A percentile compares a stretch with the other conserved stretches of the same genome.
Evolutionary conservation across 2,888 invertebrate species (phyloP).

Genomic region (Tetanocera ferruginea): DNA sequence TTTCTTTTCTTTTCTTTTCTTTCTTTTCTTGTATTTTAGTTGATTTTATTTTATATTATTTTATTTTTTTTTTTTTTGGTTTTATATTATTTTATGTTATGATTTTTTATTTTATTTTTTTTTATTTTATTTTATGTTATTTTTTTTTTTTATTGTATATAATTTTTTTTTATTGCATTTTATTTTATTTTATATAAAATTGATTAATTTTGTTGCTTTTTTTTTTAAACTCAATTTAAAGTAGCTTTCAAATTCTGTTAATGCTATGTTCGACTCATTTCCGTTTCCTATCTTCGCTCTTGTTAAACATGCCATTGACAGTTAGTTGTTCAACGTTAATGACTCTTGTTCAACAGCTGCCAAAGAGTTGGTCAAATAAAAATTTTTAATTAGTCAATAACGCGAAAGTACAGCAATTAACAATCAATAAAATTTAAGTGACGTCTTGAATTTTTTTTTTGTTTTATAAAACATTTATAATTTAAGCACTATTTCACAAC

Average conservation of each 20-base stretch:
- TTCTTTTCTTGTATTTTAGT: not conserved
- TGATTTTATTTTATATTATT: not conserved
- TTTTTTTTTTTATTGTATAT: no score
- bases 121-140: not conserved
- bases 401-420: not conserved
- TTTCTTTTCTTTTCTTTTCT: not conserved
- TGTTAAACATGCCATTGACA: not conserved
- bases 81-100: no score
- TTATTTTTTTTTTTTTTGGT: not conserved
- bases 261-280: no score
- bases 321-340: no score
- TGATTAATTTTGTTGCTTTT: no score
- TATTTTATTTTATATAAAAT: no score
- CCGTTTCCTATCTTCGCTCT: constrained; percentile 10
- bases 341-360: not conserved
- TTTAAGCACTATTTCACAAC: not conserved
- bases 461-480: not conserved
- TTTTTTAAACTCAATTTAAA: no score
- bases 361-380: constrained; percentile 1
- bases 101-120: no score
- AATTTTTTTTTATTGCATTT: no score
- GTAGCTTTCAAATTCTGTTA: no score
- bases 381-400: not conserved
- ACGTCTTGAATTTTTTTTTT: not conserved
- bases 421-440: not conserved